Base-by-base conservation (phyloP, 1,140 invertebrate genomes). In the Philotrypesis tridentata region DNA sequence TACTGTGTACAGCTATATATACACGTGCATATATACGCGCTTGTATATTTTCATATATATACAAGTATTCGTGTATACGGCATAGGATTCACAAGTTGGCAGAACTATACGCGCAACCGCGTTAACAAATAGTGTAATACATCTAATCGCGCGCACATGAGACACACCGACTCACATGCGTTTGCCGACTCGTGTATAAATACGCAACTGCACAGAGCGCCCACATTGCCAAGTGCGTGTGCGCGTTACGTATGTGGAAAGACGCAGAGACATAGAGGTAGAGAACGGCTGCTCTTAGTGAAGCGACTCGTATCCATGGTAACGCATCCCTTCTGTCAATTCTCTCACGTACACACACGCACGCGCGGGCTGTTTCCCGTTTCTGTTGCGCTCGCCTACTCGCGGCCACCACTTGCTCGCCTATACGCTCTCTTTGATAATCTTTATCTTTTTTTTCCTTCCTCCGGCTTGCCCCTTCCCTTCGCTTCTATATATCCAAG, bases 241-340 rank as follows among this genome's bases (percentile, higher is more conserved):
- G 43, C 60, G n/a, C 12, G 23, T 72, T 61, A 37, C 31, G 12
- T 37, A 33, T 63, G 25, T 43, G n/a, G 67, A 12, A 21, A 75
- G 74, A 70, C 43, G 71, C 74, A 77, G 60, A 71, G 75, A 67
- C 37, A 65, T 29, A 73, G 73, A 82, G 80, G 12, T n/a, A 60
- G 40, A 37, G 33, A 55, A 14, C 17, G 25, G 27, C 27, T 29
- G 65, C 71, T 82, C 60, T 63, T 14, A 27, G 76, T 60, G 23
- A 40, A 83, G 87, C 86, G 86, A 88, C 88, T 88, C 86, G 90
- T 91, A 89, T 86, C 89, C 88, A 85, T 88, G 86, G 89, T 80
- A 89, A 91, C 90, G 82, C 83, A 86, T 87, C 88, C 85, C 87
- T 85, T 85, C 84, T 86, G 84, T 85, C 84, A 84, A 85, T 76